These are phyloP conservation scores for Ommatoiulus sabulosus DNA, from an alignment of 2,888 invertebrate genomes.

Conservation along the genomic window DNA sequence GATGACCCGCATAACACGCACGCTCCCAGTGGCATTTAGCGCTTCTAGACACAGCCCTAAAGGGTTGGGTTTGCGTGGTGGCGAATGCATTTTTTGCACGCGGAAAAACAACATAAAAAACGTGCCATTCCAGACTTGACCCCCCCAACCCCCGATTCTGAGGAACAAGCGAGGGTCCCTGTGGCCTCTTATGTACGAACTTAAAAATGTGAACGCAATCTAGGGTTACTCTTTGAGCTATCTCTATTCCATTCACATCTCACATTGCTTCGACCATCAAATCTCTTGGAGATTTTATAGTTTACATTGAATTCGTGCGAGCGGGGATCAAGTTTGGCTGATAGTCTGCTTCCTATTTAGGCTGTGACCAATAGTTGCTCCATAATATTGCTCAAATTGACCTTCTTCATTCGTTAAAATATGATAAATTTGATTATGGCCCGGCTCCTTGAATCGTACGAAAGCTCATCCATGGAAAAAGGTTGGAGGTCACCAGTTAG, in stretches of 20 bases:
- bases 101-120: not conserved
- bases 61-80: not conserved
- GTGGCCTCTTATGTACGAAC: not conserved
- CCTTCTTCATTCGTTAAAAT: conserved; percentile 18
- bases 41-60: not conserved
- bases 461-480: not conserved
- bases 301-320: conserved; percentile 27
- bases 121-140: not conserved
- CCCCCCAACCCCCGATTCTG: not conserved
- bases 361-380: not conserved
- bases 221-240: conserved; percentile 7
- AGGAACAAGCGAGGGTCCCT: not conserved
- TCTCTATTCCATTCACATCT: conserved; percentile 1
- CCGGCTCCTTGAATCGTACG: not conserved
- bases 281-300: not conserved
- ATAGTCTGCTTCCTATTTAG: conserved; percentile 40
- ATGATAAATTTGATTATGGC: not conserved
- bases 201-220: not conserved
- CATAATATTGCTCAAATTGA: conserved; percentile 32
- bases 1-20: not conserved
- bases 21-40: not conserved
- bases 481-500: not conserved
- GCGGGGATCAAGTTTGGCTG: conserved; percentile 5
- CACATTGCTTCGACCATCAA: conserved; percentile 19
- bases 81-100: not conserved